Evolutionary conservation across 2,113 vertebrate species (phyloP).

Genomic region (Saguinus midas): DNA sequence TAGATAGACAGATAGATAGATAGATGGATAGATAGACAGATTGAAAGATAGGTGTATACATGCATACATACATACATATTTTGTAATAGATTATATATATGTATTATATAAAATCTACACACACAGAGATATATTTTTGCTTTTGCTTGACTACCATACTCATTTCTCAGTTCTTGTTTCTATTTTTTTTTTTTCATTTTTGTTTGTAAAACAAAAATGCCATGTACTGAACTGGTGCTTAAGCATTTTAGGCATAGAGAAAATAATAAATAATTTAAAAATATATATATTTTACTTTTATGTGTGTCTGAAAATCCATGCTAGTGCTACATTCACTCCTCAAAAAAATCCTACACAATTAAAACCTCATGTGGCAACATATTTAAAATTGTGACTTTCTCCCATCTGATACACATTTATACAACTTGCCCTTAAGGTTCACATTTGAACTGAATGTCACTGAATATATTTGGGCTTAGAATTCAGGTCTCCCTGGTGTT

Average conservation of each 20-base stretch:
- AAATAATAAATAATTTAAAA: background rate
- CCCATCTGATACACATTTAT: constrained; percentile 18
- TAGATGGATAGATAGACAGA: too few species aligned
- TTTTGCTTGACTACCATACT: background rate
- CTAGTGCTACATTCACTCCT: background rate
- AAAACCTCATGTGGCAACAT: background rate
- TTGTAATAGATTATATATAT: too few species aligned
- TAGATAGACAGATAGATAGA: too few species aligned
- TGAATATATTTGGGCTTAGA: constrained; percentile 51
- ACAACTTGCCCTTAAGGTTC: constrained; percentile 36
- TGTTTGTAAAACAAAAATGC: background rate
- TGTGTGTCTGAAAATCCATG: background rate
- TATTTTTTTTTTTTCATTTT: background rate
- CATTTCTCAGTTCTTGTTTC: background rate
- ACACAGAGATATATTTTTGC: background rate
- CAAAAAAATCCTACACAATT: background rate
- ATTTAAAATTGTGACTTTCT: constrained; percentile 20
- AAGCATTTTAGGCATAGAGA: background rate
- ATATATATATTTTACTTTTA: background rate
- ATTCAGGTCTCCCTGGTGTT: background rate
- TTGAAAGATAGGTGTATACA: too few species aligned
- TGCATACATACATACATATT: too few species aligned
- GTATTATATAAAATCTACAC: too few species aligned
- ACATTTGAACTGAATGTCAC: constrained; percentile 53
- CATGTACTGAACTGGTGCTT: background rate